Evolutionary conservation across 64 coral and sea anemone species (phyloP), one percentile per base, ranked within the genome.

Genomic region (Actinia equina): DNA sequence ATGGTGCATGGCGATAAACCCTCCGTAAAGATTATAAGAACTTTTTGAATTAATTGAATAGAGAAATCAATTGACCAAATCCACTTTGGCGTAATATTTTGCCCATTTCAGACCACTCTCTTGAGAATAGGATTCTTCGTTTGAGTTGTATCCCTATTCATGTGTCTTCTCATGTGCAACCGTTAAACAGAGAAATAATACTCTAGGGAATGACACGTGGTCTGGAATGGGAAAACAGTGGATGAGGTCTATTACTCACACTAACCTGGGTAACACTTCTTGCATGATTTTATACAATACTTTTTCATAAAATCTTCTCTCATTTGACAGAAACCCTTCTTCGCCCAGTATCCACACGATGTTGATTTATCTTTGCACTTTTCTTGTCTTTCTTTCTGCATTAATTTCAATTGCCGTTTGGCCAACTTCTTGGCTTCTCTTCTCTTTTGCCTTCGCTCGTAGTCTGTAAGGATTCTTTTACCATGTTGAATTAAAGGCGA

Each of bases 261-360:
- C 91, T 85, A 42, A 93, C 91, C 61, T 84, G 37, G 88, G 57
- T 95, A 82, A 86, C 94, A 95, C 77, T 80, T 59, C 1, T 76
- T 44, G 85, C 94, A 95, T 62, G 89, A 89, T 49, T 89, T 92
- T 76, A 67, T 92, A 56, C 94, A 95, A 80, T 95, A 77, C 5
- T 89, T 86, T 15, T 64, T 43, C 94, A 95, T 95, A 54, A 92
- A 77, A 46, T 92, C 90, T 46, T 90, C 87, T 52, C 94, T 52
- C 5, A 77, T 89, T 67, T 89, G 56, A 63, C 94, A 95, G 58
- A 86, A 95, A 12, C 94, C 94, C 19, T 45, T 61, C 89, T 63
- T 56, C 12, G 87, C 89, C 94, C 90, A 95, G 19, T 71, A 20
- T 4, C 20, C 74, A 23, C 94, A 95, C 5, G 77, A 86, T 9